phyloP scores from a whole-genome alignment of 2,888 invertebrate species.

The Harpalus rufipes region DNA sequence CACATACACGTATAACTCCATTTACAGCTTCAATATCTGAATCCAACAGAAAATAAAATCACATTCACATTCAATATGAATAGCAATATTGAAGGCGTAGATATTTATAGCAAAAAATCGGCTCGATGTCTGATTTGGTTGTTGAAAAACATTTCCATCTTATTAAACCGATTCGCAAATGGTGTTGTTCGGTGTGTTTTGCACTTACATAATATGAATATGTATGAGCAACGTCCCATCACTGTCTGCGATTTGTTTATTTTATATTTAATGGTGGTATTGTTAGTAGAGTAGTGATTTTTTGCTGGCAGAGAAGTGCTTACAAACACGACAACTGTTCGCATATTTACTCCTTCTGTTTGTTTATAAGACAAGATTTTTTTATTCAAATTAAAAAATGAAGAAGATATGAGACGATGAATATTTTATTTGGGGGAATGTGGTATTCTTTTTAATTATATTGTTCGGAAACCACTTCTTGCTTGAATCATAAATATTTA shows the following conservation, averaged over 20 bases:
- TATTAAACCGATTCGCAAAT: slow-evolving; percentile 5
- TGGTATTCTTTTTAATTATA: background rate
- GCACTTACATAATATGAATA: slow-evolving; percentile 37
- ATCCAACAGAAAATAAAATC: too few relatives aligned
- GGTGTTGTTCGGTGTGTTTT: slow-evolving; percentile 17
- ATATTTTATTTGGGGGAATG: background rate
- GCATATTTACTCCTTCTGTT: slow-evolving; percentile 36
- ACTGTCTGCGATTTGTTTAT: slow-evolving; percentile 38
- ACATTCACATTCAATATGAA: too few relatives aligned
- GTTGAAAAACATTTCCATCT: background rate
- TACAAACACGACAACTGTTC: slow-evolving; percentile 28
- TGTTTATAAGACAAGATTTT: slow-evolving; percentile 1
- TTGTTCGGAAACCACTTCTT: background rate
- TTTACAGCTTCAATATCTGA: too few relatives aligned
- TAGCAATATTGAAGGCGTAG: too few relatives aligned
- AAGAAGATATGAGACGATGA: background rate
- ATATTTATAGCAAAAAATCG: background rate
- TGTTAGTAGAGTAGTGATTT: slow-evolving; percentile 39
- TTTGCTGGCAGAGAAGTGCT: slow-evolving; percentile 32
- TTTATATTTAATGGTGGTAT: slow-evolving; percentile 43
- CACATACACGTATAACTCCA: too few relatives aligned
- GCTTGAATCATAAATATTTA: too few relatives aligned
- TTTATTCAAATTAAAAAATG: slow-evolving; percentile 37
- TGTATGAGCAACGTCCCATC: slow-evolving; percentile 27
- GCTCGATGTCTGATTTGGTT: background rate